Evolutionary conservation across 1,140 invertebrate species (phyloP).

Genomic region (Ceratina calcarata): DNA sequence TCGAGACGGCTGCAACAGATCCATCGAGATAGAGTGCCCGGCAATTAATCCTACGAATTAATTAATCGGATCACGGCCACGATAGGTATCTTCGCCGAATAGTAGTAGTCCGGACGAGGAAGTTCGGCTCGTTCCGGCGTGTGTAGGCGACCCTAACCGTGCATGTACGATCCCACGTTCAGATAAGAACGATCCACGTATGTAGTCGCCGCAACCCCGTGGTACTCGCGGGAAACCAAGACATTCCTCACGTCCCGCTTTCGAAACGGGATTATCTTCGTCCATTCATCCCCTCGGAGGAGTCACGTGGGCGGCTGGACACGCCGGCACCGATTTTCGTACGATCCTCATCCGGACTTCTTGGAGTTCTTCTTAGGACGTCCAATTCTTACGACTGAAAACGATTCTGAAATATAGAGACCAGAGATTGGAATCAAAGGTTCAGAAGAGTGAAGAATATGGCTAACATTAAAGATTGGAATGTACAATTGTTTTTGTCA

Average conservation of each 20-base stretch:
- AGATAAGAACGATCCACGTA: constrained; percentile 51
- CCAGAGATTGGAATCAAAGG: neutral
- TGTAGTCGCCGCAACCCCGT: constrained; percentile 39
- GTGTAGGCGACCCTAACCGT: constrained; percentile 61
- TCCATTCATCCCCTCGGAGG: constrained; percentile 52
- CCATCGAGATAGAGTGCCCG: constrained; percentile 55
- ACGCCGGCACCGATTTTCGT: constrained; percentile 32
- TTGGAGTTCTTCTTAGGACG: neutral
- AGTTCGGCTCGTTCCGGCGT: constrained; percentile 37
- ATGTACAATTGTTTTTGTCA: no score
- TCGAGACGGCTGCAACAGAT: constrained; percentile 44
- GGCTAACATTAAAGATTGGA: no score
- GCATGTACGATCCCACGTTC: constrained; percentile 44
- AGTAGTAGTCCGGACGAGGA: constrained; percentile 39
- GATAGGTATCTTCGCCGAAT: constrained; percentile 33
- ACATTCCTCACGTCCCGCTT: constrained; percentile 60
- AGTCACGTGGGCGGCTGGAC: constrained; percentile 41
- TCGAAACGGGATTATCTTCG: constrained; percentile 60
- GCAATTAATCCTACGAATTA: constrained; percentile 69
- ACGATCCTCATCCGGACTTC: neutral
- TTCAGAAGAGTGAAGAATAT: no score
- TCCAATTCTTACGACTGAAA: neutral
- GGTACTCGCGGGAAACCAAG: constrained; percentile 51
- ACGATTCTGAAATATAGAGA: neutral
- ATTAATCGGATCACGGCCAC: constrained; percentile 62